Evolutionary conservation across 2,888 invertebrate species (phyloP).

Genomic region (Drosophila subsilvestris): DNA sequence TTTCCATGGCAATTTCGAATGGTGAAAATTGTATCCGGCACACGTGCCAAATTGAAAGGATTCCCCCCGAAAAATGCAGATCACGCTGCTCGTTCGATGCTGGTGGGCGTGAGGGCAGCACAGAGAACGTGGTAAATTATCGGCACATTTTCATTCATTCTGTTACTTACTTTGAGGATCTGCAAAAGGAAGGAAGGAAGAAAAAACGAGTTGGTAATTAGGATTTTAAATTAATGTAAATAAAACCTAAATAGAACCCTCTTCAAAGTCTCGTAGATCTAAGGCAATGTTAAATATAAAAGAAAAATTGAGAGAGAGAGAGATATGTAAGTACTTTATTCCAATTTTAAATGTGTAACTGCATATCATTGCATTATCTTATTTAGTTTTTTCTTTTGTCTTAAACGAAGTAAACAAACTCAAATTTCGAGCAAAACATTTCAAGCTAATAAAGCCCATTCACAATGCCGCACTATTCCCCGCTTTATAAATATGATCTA

Average conservation of each 20-base stretch:
- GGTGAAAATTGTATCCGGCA: slow-evolving; percentile 70
- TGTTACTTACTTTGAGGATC: not conserved
- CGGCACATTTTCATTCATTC: slow-evolving; percentile 1
- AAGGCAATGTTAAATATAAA: not conserved
- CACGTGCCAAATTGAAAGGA: slow-evolving; percentile 70
- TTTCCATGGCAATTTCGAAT: slow-evolving; percentile 46
- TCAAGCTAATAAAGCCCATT: not conserved
- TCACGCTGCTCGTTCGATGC: slow-evolving; percentile 14
- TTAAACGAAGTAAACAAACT: not conserved
- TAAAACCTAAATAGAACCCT: no score
- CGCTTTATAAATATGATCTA: slow-evolving; percentile 39
- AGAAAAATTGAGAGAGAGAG: not conserved
- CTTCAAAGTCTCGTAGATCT: no score
- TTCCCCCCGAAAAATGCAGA: slow-evolving; percentile 18
- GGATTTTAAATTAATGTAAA: not conserved
- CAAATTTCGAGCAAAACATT: slow-evolving; percentile 2
- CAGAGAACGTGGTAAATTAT: slow-evolving; percentile 14
- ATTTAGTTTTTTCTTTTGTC: not conserved
- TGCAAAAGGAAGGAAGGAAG: not conserved
- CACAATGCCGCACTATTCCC: not conserved
- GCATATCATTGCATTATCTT: not conserved
- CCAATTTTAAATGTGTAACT: not conserved
- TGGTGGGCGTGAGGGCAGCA: slow-evolving; percentile 58
- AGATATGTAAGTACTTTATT: no score
- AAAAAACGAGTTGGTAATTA: not conserved